Base-by-base conservation (phyloP, 2,888 invertebrate genomes). In the Clitarchus hookeri region DNA sequence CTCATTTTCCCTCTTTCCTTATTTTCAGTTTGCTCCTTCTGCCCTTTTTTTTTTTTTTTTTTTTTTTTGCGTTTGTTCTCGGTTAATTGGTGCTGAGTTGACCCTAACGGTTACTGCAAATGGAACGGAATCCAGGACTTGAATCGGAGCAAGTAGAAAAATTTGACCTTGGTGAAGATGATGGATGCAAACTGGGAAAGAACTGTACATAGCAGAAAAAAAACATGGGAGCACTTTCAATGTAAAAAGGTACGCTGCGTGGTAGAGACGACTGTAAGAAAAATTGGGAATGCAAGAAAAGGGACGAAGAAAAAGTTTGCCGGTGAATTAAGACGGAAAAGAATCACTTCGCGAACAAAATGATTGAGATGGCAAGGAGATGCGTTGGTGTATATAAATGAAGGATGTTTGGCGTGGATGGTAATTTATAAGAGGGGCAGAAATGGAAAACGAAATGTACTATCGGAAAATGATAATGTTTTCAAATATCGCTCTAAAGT, bases 41-140 rank as follows among this genome's bases (percentile, higher is more conserved):
- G 13, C 26, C 36, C 16, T 77, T 79, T 84, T 84, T 54, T 85
- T 44, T 25, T n/a, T 36, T 36, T 36, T 36, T 36, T 36, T 36
- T 36, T 36, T 36, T 36, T 36, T 36, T 36, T 36, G 36, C 27
- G 77, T 77, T 77, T 79, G 85, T 82, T 86, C 83, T 84, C 77
- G 84, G 87, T 87, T 88, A 87, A 88, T 88, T 88, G 88, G 88
- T 84, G 85, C 84, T 53, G 86, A 85, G 86, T 87, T 88, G 87
- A 87, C 87, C 88, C 86, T 48, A 48, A 84, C 87, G 86, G 84
- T 84, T 85, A 86, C 86, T 87, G 84, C 85, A 86, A 87, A 87
- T 86, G 85, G 84, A 86, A 85, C 84, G 48, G 86, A 87, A 86
- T 86, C 84, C 85, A 80, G 78, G 77, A 83, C 36, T 44, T n/a